phyloP scores from a whole-genome alignment of 2,888 invertebrate species.

The Steinernema hermaphroditum region DNA sequence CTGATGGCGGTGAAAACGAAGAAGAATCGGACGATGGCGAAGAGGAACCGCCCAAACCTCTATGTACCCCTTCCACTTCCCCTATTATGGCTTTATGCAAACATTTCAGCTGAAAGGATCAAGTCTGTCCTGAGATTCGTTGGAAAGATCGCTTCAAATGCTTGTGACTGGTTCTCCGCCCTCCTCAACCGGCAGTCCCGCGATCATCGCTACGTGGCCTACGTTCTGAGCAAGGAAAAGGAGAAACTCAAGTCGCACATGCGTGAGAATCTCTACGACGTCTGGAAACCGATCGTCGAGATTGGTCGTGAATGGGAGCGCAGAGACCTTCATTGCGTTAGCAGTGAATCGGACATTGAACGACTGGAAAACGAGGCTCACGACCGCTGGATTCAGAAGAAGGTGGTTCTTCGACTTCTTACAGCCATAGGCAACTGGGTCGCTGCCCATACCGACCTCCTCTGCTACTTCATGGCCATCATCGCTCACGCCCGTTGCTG shows the following conservation, averaged over 20 bases:
- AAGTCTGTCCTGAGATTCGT: conserved; percentile 36
- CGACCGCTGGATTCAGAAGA: conserved; percentile 63
- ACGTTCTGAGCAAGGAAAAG: conserved; percentile 85
- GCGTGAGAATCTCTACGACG: conserved; percentile 45
- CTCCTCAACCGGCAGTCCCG: conserved; percentile 79
- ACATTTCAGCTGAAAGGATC: conserved; percentile 26
- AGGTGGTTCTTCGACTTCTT: conserved; percentile 57
- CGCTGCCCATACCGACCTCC: conserved; percentile 75
- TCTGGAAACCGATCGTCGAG: conserved; percentile 40
- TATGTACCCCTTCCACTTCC: not conserved
- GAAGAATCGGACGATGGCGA: conserved; percentile 15
- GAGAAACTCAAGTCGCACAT: conserved; percentile 75
- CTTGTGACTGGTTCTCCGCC: conserved; percentile 42
- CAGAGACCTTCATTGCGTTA: conserved; percentile 56
- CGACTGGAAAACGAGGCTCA: conserved; percentile 62
- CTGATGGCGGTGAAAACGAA: conserved; percentile 9
- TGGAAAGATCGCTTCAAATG: conserved; percentile 41
- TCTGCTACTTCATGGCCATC: conserved; percentile 93
- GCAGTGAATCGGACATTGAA: conserved; percentile 57
- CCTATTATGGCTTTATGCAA: not conserved
- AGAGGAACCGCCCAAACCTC: conserved; percentile 15
- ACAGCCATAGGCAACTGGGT: conserved; percentile 60
- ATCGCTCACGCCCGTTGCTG: conserved; percentile 83
- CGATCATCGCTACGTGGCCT: conserved; percentile 91
- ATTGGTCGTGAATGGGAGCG: conserved; percentile 54